These are phyloP conservation scores for Kryptopterus vitreolus DNA, from an alignment of 2,797 vertebrate genomes.

Conservation along the genomic window DNA sequence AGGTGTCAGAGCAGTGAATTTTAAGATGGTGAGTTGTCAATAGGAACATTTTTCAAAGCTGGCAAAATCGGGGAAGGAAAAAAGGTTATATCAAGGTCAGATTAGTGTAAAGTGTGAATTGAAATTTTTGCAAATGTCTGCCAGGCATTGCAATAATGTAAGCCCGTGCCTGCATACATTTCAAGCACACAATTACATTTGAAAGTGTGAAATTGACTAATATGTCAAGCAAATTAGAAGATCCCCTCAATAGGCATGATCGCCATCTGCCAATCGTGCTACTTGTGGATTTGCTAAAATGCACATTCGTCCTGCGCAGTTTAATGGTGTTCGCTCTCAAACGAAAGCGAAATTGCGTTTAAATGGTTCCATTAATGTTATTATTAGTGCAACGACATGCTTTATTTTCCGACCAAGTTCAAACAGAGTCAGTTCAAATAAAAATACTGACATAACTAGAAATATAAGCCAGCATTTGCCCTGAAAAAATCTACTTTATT, in stretches of 20 bases:
- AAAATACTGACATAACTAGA: background rate
- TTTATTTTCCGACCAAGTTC: background rate
- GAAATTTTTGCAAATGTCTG: slow-evolving; percentile 87
- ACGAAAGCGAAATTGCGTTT: background rate
- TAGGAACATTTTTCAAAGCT: slow-evolving; percentile 80
- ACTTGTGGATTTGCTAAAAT: slow-evolving; percentile 18
- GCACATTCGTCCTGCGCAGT: slow-evolving; percentile 1
- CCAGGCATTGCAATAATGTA: slow-evolving; percentile 72
- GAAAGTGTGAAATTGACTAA: slow-evolving; percentile 84
- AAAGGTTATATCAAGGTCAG: slow-evolving; percentile 86
- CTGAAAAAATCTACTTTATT: background rate
- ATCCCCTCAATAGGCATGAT: slow-evolving; percentile 23
- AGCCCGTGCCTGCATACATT: slow-evolving; percentile 82
- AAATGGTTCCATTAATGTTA: background rate
- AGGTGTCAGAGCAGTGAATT: slow-evolving; percentile 89
- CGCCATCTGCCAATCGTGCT: slow-evolving; percentile 29
- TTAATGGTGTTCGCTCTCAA: background rate
- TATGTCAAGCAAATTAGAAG: slow-evolving; percentile 35
- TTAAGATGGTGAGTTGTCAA: slow-evolving; percentile 86
- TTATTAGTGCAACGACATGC: background rate
- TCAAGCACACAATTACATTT: slow-evolving; percentile 79
- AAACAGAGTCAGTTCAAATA: background rate
- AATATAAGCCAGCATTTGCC: background rate
- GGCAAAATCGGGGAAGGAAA: slow-evolving; percentile 72
- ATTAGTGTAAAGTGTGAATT: slow-evolving; percentile 89